A percentile compares a stretch with the other conserved stretches of the same genome.
phyloP scores from a whole-genome alignment of 92 coral and sea anemone genomes.

The Meandrina meandrites region DNA sequence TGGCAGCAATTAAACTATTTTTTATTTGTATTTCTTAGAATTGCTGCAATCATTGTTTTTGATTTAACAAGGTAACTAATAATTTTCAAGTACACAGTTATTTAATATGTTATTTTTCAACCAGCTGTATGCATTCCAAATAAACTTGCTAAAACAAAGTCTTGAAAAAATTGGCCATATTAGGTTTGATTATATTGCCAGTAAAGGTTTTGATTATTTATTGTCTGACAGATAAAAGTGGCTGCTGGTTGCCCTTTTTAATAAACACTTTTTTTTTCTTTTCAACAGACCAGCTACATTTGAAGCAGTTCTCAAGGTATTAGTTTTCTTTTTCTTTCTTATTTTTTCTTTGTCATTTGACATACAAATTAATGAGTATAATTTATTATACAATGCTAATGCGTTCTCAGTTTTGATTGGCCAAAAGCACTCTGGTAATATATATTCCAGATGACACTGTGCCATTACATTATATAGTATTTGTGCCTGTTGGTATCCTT shows the following conservation, averaged over 20 bases:
- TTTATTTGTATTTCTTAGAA: conserved; percentile 48
- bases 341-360: too few species aligned
- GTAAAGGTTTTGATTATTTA: background rate
- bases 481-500: too few species aligned
- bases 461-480: too few species aligned
- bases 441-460: too few species aligned
- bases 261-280: background rate
- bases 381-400: too few species aligned
- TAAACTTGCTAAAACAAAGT: background rate
- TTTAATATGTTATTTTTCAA: background rate
- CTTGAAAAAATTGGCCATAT: background rate
- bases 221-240: background rate
- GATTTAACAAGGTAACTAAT: conserved; percentile 80
- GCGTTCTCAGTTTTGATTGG: too few species aligned
- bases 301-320: conserved; percentile 87
- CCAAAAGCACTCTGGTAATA: too few species aligned
- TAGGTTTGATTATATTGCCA: too few species aligned
- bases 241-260: background rate
- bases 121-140: background rate
- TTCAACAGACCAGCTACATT: conserved; percentile 86
- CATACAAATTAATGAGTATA: background rate
- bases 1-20: background rate
- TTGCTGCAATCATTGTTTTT: conserved; percentile 92
- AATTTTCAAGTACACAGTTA: background rate
- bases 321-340: background rate